Base-by-base conservation (phyloP, 1,140 invertebrate genomes). In the Dinoponera quadriceps region DNA sequence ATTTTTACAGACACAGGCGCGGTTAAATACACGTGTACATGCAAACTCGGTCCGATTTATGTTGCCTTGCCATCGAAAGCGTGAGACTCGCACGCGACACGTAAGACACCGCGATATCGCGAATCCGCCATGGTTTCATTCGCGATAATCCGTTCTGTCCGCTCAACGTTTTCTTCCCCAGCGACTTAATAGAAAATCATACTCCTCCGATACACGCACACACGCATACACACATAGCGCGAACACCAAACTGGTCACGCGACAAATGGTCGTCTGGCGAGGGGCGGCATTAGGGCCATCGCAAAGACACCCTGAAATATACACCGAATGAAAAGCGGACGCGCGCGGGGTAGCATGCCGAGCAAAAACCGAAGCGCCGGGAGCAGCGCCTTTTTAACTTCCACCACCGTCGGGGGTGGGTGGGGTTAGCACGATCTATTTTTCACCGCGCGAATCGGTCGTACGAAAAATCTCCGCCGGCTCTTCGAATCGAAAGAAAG, bases 261-360 rank as follows among this genome's bases (percentile, higher is more conserved):
- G 27, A 75, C 38, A 75, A 75, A 65, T 54, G 44, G n/a, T 13
- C 20, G 27, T 51, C 73, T 65, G 60, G 27, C 22, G 44, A 18
- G 14, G 22, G 44, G 16, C 29, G 44, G 44, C 63, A 51, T 65
- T 63, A 65, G 60, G 20, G n/a, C 14, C n/a, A 65, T 75, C 65
- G 65, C 44, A 63, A 75, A 65, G 59, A 29, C 59, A 63, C 33
- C 25, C 63, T 29, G 72, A 75, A 75, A 75, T 63, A 48, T 49
- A 74, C 57, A 74, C 18, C 3, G 44, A 75, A 65, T 63, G 73
- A 65, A 75, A 75, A 75, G 73, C 38, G 44, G 38, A 44, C 16
- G 54, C n/a, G 54, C n/a, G 44, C 33, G 20, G 44, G 73, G 14
- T 48, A 20, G 4, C 44, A 44, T 29, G 59, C n/a, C 60, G 16